Conservation (phyloP, 2,797 vertebrate species). For the Microhierax caerulescens region DNA sequence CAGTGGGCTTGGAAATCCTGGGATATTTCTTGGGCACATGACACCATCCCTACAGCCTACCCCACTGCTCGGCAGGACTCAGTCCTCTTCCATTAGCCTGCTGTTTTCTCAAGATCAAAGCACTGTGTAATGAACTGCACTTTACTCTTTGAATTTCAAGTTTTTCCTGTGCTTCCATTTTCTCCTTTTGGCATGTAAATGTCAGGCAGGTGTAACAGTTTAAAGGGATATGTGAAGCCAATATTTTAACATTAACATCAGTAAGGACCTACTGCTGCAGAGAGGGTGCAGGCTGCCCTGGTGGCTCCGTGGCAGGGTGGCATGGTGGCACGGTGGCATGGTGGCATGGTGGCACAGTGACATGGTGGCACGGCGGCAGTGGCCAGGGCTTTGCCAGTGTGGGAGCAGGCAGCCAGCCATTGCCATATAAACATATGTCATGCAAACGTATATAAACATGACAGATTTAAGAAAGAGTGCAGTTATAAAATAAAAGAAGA, state of each 20-base stretch:
- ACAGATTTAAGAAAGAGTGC: background rate
- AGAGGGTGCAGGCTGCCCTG: background rate
- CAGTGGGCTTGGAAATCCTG: background rate
- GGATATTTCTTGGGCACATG: fast-evolving
- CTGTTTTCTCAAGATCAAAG: conserved; percentile 16
- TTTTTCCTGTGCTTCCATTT: conserved; percentile 28
- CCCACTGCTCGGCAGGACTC: background rate
- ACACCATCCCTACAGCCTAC: background rate
- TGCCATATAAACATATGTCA: background rate
- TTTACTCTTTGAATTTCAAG: conserved; percentile 13
- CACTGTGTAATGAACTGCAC: background rate
- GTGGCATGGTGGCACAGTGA: background rate
- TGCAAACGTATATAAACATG: background rate
- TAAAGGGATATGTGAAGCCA: background rate
- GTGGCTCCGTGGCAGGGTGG: background rate
- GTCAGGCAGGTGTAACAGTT: conserved; percentile 37
- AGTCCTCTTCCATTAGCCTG: background rate
- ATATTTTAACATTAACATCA: background rate
- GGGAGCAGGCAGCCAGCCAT: conserved; percentile 52
- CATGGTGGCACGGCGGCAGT: background rate
- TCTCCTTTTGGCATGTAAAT: conserved; percentile 33
- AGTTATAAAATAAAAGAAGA: background rate
- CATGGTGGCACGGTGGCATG: background rate
- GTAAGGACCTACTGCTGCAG: background rate
- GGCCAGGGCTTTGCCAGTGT: background rate